Conservation (phyloP, 1,140 invertebrate genomes). For the Lordiphosa collinella region DNA sequence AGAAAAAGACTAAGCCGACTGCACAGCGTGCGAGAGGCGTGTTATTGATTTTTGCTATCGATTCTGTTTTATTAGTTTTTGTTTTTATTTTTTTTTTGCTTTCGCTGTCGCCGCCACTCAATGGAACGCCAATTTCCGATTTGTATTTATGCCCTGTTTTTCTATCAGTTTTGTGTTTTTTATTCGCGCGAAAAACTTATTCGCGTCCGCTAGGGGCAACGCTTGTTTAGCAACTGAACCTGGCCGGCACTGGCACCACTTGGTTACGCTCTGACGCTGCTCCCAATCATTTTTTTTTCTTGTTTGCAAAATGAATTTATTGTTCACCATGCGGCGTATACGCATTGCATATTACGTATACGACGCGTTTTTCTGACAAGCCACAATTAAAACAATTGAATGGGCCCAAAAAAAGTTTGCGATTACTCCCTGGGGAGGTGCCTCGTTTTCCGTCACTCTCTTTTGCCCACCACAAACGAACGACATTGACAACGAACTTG, state of each 20-base stretch:
- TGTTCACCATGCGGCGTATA: conserved; percentile 3
- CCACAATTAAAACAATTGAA: too few species aligned
- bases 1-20: too few species aligned
- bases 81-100: too few species aligned
- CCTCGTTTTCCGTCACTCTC: neutral
- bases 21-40: too few species aligned
- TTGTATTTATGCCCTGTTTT: conserved; percentile 1
- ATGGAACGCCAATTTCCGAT: neutral
- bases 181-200: conserved; percentile 2
- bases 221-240: conserved; percentile 47
- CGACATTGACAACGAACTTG: conserved; percentile 71
- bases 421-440: neutral
- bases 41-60: conserved; percentile 52
- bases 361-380: neutral
- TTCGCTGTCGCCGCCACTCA: neutral
- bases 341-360: conserved; percentile 25
- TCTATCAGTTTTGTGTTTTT: neutral
- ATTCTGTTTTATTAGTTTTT: conserved; percentile 19
- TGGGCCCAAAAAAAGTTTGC: neutral
- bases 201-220: conserved; percentile 50
- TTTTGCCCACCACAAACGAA: conserved; percentile 32
- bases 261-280: conserved; percentile 1
- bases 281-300: conserved; percentile 7
- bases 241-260: conserved; percentile 8
- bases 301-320: conserved; percentile 18